Conservation (phyloP, 1,140 invertebrate species). For the Cotesia chilonis region DNA sequence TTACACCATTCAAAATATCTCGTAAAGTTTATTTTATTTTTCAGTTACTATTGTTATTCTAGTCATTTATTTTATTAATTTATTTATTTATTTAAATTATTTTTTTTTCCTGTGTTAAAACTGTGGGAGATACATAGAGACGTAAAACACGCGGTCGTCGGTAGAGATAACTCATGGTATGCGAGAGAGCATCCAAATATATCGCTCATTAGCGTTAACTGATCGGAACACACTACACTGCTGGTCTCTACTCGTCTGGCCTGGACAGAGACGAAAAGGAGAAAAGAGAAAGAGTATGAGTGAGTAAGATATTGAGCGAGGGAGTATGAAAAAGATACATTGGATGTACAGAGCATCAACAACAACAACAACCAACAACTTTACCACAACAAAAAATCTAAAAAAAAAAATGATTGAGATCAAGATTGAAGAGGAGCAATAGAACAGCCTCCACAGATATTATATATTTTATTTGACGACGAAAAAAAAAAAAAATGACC, state of each 20-base stretch:
- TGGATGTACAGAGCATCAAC: neutral
- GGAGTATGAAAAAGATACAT: too few relatives aligned
- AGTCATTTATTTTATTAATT: neutral
- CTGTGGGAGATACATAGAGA: conserved; percentile 24
- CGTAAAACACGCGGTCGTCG: conserved; percentile 23
- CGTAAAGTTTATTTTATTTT: neutral
- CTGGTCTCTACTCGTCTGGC: conserved; percentile 8
- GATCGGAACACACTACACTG: conserved; percentile 44
- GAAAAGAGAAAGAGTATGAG: conserved; percentile 31
- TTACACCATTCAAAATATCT: neutral
- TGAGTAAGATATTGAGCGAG: conserved; percentile 18
- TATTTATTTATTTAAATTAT: neutral
- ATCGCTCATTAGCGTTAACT: conserved; percentile 55
- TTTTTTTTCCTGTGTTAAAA: conserved; percentile 20
- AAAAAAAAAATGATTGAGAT: too few relatives aligned
- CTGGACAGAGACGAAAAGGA: conserved; percentile 17
- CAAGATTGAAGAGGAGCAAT: too few relatives aligned
- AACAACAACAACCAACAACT: too few relatives aligned
- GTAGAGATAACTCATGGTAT: conserved; percentile 21
- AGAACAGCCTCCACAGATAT: too few relatives aligned
- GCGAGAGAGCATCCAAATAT: conserved; percentile 47
- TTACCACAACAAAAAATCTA: too few relatives aligned
- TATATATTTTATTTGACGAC: too few relatives aligned
- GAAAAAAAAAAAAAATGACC: too few relatives aligned
- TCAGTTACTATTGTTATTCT: neutral